phyloP scores from a whole-genome alignment of 2,888 invertebrate genomes.

The Gibbula magus region DNA sequence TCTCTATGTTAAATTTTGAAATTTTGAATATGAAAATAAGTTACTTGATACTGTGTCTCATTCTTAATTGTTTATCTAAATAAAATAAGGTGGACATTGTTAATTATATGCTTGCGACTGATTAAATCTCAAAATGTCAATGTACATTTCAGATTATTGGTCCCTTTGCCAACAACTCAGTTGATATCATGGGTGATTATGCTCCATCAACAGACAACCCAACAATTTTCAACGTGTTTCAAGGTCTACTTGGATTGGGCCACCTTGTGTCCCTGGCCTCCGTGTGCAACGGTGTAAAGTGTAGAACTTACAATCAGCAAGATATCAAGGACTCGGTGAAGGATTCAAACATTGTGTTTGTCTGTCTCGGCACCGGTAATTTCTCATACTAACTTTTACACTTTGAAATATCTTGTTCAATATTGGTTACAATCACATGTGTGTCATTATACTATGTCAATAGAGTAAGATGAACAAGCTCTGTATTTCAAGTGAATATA shows the following conservation, averaged over 20 bases:
- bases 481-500: too few species aligned
- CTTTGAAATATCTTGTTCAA: too few species aligned
- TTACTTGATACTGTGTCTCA: too few species aligned
- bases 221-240: conserved; percentile 59
- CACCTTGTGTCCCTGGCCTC: conserved; percentile 38
- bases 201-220: conserved; percentile 51
- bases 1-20: too few species aligned
- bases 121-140: too few species aligned
- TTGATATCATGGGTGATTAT: conserved; percentile 68
- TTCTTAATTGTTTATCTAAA: too few species aligned
- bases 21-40: too few species aligned
- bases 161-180: conserved; percentile 67
- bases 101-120: too few species aligned
- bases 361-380: conserved; percentile 69
- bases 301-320: conserved; percentile 52
- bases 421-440: too few species aligned
- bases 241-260: conserved; percentile 57
- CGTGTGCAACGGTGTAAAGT: conserved; percentile 62
- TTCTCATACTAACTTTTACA: neutral
- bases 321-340: conserved; percentile 51
- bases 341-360: conserved; percentile 60
- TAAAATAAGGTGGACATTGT: too few species aligned
- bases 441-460: too few species aligned
- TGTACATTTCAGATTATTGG: conserved; percentile 64
- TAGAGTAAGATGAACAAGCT: too few species aligned